Base-by-base conservation (phyloP, 2,797 vertebrate genomes). In the Pangasius djambal region DNA sequence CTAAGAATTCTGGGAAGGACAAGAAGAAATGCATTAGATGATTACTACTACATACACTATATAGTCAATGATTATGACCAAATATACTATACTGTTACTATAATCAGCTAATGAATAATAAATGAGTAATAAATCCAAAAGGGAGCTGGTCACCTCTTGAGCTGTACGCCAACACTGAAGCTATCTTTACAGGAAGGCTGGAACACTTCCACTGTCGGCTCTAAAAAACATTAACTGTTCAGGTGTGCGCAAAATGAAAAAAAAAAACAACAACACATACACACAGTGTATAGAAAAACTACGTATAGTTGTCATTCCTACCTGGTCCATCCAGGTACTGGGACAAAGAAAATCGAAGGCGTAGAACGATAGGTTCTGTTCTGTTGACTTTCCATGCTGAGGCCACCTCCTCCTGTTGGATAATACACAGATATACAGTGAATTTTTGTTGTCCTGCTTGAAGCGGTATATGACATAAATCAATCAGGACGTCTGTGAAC, bases 261-360 rank as follows among this genome's bases (percentile, higher is more conserved):
- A 37, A n/a, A 83, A 6, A 52, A 1, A 34, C 0, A 40, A 40
- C 5, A 40, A 40, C 40, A 44, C 16, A 3, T 44, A 83, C 37
- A 48, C 65, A 61, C 31, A 63, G 37, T n/a, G 37, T n/a, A n/a
- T 1, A 52, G 83, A 25, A 9, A 37, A 55, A 28, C 31, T 61
- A 72, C 9, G 55, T 55, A 72, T 37, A 81, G 4, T 50, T 28
- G 18, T 40, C 31, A 74, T 86, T 72, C 65, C 96, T 97, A 99
- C 98, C 98, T 15, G 98, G 97, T 92, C 98, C 98, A 94, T 98
- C 97, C 67, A 99, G 95, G 93, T 99, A 99, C 94, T 97, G 97
- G 86, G 98, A 99, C 72, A 97, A 95, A 87, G 97, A 98, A 93
- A 99, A 98, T 90, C 97, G 96, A 85, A 99, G 95, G 65, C 98